Evolutionary conservation across 2,888 invertebrate genomes (phyloP).

Genomic region (Lithophane ornitopus): DNA sequence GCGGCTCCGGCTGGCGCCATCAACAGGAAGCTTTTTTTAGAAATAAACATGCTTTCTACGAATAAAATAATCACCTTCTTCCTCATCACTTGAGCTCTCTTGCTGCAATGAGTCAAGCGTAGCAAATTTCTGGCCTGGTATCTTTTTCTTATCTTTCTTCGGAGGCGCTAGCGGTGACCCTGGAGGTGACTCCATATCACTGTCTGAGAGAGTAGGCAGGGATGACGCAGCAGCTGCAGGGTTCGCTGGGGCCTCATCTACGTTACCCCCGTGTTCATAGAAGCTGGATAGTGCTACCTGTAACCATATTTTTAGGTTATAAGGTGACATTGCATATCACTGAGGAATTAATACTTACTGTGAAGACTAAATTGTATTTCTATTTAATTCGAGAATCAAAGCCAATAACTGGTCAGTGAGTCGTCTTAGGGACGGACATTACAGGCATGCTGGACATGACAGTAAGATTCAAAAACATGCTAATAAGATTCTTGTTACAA

Average conservation of each 20-base stretch:
- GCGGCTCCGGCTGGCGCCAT: too few relatives aligned
- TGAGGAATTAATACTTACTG: background rate
- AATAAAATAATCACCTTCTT: constrained; percentile 86
- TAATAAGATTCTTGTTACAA: constrained; percentile 21
- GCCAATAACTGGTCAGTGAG: background rate
- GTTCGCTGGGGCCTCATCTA: constrained; percentile 82
- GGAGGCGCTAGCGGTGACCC: constrained; percentile 76
- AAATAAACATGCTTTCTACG: background rate
- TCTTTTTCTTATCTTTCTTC: constrained; percentile 83
- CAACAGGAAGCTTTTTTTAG: background rate
- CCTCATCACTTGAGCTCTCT: constrained; percentile 91
- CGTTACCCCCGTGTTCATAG: constrained; percentile 93
- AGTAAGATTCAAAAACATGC: background rate
- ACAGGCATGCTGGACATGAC: background rate
- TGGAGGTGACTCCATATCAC: constrained; percentile 85
- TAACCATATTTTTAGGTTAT: constrained; percentile 23
- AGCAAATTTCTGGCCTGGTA: constrained; percentile 89
- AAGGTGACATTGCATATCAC: too few relatives aligned
- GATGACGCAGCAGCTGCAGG: constrained; percentile 74
- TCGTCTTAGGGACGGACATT: too few relatives aligned
- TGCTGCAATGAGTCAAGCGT: constrained; percentile 91
- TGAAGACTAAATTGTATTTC: background rate
- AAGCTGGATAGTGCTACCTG: constrained; percentile 96
- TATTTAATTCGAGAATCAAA: background rate
- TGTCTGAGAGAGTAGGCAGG: constrained; percentile 80